Base-by-base conservation (phyloP, 2,888 invertebrate species). In the Desoria tigrina region DNA sequence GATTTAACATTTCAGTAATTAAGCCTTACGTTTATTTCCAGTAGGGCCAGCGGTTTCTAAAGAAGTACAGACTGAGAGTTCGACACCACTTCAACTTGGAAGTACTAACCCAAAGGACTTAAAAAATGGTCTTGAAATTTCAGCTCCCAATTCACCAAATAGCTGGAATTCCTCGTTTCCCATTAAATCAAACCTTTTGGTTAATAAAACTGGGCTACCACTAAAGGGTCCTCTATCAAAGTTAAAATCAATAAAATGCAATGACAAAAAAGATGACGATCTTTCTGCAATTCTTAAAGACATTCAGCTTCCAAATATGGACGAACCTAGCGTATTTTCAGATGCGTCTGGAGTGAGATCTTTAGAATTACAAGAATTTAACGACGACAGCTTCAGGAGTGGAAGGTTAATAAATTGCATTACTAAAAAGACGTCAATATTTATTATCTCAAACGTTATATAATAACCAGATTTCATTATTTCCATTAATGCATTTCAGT, bases 261-360 rank as follows among this genome's bases (percentile, higher is more conserved):
- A 21, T n/a, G 42, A 45, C 9, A 51, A 59, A 53, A 39, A n/a
- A 23, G 50, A 50, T 4, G 71, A 69, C 57, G 69, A 71, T 45
- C 58, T 75, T 11, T 74, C 75, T 2, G 62, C 63, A 1, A 56
- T 74, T 45, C 59, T 75, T 7, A 69, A 61, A 61, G 69, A 74
- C 65, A 42, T 74, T 6, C 66, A 74, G 45, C 42, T 75, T 14
- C 70, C 71, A 42, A 65, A 69, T 14, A 67, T 68, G 16, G 66
- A 66, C 45, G 70, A 64, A 56, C 66, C 62, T 3, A 76, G 72
- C 42, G 61, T 68, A 23, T 69, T 63, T 49, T 73, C 74, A 1
- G 66, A 74, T 18, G 54, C 65, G 9, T 72, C 71, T 23, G 42
- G 42, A 23, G 61, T 69, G 9, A 61, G 39, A 18, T 59, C 69